These are phyloP conservation scores for Erithacus rubecula DNA, from an alignment of 2,797 vertebrate genomes.

Conservation along the genomic window DNA sequence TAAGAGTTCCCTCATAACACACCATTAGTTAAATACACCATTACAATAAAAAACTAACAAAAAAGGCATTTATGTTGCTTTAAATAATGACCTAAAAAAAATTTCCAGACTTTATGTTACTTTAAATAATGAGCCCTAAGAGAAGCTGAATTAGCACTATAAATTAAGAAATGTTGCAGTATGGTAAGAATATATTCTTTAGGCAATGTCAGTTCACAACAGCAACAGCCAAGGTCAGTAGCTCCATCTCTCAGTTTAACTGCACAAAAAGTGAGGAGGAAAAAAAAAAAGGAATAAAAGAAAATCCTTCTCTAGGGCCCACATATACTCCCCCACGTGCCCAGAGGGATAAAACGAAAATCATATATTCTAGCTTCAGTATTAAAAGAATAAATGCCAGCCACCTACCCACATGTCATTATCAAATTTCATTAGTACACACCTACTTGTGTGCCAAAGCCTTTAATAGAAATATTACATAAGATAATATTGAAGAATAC, in stretches of 20 bases:
- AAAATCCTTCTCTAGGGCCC: neutral
- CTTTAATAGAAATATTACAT: neutral
- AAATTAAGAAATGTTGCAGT: neutral
- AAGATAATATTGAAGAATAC: neutral
- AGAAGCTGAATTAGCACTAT: neutral
- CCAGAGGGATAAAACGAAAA: neutral
- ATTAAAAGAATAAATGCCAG: constrained; percentile 6
- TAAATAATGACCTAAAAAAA: constrained; percentile 36
- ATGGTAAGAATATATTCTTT: neutral
- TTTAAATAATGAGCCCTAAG: constrained; percentile 47
- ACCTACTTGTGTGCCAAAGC: neutral
- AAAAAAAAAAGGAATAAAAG: fast-evolving
- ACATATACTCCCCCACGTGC: neutral
- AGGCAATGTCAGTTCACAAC: neutral
- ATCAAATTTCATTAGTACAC: neutral
- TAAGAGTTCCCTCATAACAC: constrained; percentile 15
- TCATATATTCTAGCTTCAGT: neutral
- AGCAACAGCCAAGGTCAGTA: neutral
- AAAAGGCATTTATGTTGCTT: constrained; percentile 10
- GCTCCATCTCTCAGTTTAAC: neutral
- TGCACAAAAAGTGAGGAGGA: neutral
- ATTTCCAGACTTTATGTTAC: neutral
- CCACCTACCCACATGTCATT: neutral
- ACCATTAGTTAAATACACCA: constrained; percentile 44
- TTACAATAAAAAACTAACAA: constrained; percentile 41